Evolutionary conservation across 2,113 vertebrate species (phyloP), one percentile per base, ranked within the genome.

Genomic region (Microcebus murinus): DNA sequence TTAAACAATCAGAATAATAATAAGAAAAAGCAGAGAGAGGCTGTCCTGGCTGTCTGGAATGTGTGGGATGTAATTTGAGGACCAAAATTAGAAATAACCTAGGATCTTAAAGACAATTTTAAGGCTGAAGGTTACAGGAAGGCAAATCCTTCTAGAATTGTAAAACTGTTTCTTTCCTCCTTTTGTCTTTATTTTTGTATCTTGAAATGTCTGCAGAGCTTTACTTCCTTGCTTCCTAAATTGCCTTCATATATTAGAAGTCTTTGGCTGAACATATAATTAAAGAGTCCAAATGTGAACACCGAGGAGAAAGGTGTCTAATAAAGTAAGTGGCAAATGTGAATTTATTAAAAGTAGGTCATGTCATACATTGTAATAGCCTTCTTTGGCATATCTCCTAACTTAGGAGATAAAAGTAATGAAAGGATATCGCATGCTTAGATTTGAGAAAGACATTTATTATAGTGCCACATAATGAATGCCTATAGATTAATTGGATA

Each of bases 301-400:
- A 94, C 80, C 0, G 9, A 93, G 91, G 95, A 97, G 96, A 97
- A 97, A 98, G 91, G 94, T 93, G 87, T 97, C 95, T 97, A 96
- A 97, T 98, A 98, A 97, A 96, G 94, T 82, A 94, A 96, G 96
- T 92, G 86, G 93, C 91, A 97, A 98, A 98, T 94, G 92, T 73
- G 93, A 96, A 96, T 97, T 95, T 98, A 95, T 98, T 98, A 98
- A 97, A 96, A 97, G 84, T 97, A 97, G 98, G 96, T 98, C 97
- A 97, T 20, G 8, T 93, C 96, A 92, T 59, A 88, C 50, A 95
- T 74, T 96, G 71, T 96, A 97, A 97, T 91, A 95, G 70, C 76
- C 87, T 96, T 85, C 94, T 95, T 61, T 88, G 84, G 92, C 80
- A 87, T 91, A 84, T 96, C 92, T 97, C 93, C 76, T 94, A 70